Base-by-base conservation (phyloP, 2,888 invertebrate species). In the Leptinotarsa haldemani region DNA sequence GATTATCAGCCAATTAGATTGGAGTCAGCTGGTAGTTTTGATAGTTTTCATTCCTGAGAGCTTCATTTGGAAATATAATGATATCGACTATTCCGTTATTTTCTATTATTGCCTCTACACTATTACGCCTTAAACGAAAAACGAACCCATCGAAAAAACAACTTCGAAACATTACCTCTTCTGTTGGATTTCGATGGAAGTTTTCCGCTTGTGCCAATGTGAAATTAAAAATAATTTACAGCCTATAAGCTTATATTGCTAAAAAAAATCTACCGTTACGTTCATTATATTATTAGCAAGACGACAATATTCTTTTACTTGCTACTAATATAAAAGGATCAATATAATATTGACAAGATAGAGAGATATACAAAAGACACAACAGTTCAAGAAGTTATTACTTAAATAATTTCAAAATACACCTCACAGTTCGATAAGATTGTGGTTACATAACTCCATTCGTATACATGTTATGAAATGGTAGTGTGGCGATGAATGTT, bases 41-140 rank as follows among this genome's bases (percentile, higher is more conserved):
- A 40, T n/a, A 50, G 5, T 50, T 50, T 50, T 50, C 50, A 7
- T 15, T 50, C 16, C 50, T 50, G 50, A n/a, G 15, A 16, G 22
- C 7, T 20, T 18, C 13, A 18, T 5, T 16, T 30, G 61, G n/a
- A 61, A n/a, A 40, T 61, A 61, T 22, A 56, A 13, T 74, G 30
- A 61, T 61, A 61, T 61, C 25, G 77, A 74, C 73, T 75, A 77
- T 77, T 76, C 75, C 76, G 77, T 77, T 79, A 78, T 74, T 65
- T 61, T 72, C 67, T 72, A 72, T 81, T 81, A 81, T 81, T 81
- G 81, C 81, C 81, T 79, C 76, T 81, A 81, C 80, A 81, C 81
- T 81, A 81, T 78, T 68, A 71, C 70, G 80, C 76, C 69, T 66
- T 70, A 58, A 40, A 61, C 61, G 52, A 77, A 71, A 75, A 74